These are phyloP conservation scores for Pinctada fucata DNA, from an alignment of 2,888 invertebrate genomes.

Conservation along the genomic window DNA sequence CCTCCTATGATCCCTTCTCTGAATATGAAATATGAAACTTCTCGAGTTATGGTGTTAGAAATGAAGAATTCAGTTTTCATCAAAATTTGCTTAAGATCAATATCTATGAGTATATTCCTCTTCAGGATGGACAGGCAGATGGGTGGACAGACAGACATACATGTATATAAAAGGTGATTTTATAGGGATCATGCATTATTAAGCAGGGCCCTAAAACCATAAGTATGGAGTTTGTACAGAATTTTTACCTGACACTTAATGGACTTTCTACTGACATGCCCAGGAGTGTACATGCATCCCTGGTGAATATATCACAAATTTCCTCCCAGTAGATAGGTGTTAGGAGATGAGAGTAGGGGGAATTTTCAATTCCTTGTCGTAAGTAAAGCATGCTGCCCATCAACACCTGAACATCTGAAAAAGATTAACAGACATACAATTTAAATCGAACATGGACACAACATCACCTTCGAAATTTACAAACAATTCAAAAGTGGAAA, in stretches of 20 bases:
- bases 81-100: too few relatives aligned
- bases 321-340: slow-evolving; percentile 89
- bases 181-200: neutral
- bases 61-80: too few relatives aligned
- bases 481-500: too few relatives aligned
- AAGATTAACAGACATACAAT: neutral
- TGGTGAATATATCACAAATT: slow-evolving; percentile 91
- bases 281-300: slow-evolving; percentile 93
- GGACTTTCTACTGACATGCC: slow-evolving; percentile 94
- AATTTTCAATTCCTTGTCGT: slow-evolving; percentile 86
- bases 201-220: neutral
- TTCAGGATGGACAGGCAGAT: too few relatives aligned
- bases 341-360: slow-evolving; percentile 87
- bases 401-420: slow-evolving; percentile 86
- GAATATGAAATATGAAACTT: too few relatives aligned
- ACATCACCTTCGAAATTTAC: too few relatives aligned
- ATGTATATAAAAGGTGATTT: too few relatives aligned
- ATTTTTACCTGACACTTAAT: slow-evolving; percentile 86
- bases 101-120: too few relatives aligned
- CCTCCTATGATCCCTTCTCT: too few relatives aligned
- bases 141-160: too few relatives aligned
- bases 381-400: slow-evolving; percentile 92
- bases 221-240: neutral
- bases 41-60: too few relatives aligned
- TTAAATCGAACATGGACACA: too few relatives aligned